Evolutionary conservation across 2,113 vertebrate genomes (phyloP), one percentile per base, ranked within the genome.

Genomic region (Catharus bicknelli): DNA sequence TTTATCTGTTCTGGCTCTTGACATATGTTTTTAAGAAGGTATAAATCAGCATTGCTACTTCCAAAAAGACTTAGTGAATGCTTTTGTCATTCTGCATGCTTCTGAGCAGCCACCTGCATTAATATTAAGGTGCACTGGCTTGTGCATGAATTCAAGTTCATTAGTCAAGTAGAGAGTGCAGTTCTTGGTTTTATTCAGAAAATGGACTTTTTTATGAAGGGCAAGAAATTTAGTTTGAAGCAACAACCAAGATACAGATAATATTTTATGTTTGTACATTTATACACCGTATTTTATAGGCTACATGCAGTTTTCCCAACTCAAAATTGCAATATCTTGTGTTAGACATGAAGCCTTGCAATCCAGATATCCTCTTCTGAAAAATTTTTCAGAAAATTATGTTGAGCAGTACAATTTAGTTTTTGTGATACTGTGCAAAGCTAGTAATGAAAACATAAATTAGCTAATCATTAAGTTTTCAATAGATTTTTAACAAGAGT

Each of bases 11-110:
- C 64, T 87, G 72, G 74, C 50, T 91, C 58, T 85, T 87, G 51
- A 77, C 57, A n/a, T 62, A 78, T 8, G 12, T 76, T 82, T 95
- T 87, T 61, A 90, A 86, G 43, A 70, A 77, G 67, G 36, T 66
- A 93, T 73, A 88, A 95, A 94, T 95, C 78, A 82, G 74, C 85
- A 69, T 43, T 83, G 48, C 55, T 96, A 29, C 82, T 97, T 96
- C 83, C 59, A 86, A 55, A 91, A 84, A 70, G 10, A 61, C 79
- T 64, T 36, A 72, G 86, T 59, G 45, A 83, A 16, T 83, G n/a
- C 85, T 77, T 83, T 94, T 96, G 91, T 86, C 42, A 40, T 83
- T 78, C n/a, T 83, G 69, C 57, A 74, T 50, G 78, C 26, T 94
- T 95, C 94, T 93, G 95, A 77, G 64, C 79, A 95, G 88, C 43